These are phyloP conservation scores for Heliconius erato DNA, from an alignment of 2,888 invertebrate species.

Conservation along the genomic window DNA sequence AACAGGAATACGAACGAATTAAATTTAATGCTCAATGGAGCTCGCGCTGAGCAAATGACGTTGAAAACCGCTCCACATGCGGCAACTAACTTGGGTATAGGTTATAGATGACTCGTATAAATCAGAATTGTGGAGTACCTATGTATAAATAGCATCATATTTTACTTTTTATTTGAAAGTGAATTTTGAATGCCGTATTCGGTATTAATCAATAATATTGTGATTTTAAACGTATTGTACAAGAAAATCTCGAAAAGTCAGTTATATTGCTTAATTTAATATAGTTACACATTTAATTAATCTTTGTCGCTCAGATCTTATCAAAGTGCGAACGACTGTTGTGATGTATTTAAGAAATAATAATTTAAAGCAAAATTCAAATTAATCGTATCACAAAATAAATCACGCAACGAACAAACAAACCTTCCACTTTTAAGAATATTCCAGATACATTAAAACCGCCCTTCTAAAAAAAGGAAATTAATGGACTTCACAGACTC, in stretches of 20 bases:
- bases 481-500: slow-evolving; percentile 72
- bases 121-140: slow-evolving; percentile 14
- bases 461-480: slow-evolving; percentile 72
- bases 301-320: neutral
- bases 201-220: neutral
- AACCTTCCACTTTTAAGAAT: slow-evolving; percentile 12
- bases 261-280: neutral
- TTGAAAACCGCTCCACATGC: slow-evolving; percentile 42
- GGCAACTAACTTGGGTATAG: slow-evolving; percentile 31
- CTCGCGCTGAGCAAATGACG: slow-evolving; percentile 41
- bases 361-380: neutral
- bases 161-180: neutral
- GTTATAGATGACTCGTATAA: slow-evolving; percentile 30
- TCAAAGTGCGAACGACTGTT: neutral
- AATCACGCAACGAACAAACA: slow-evolving; percentile 25
- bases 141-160: neutral
- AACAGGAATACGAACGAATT: slow-evolving; percentile 40
- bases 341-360: neutral
- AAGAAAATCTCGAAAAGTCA: neutral
- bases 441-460: slow-evolving; percentile 45
- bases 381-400: neutral
- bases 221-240: neutral
- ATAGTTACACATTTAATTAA: neutral
- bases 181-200: neutral
- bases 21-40: slow-evolving; percentile 47